Evolutionary conservation across 2,797 vertebrate species (phyloP), one percentile per base, ranked within the genome.

Genomic region (Halcyon badia): DNA sequence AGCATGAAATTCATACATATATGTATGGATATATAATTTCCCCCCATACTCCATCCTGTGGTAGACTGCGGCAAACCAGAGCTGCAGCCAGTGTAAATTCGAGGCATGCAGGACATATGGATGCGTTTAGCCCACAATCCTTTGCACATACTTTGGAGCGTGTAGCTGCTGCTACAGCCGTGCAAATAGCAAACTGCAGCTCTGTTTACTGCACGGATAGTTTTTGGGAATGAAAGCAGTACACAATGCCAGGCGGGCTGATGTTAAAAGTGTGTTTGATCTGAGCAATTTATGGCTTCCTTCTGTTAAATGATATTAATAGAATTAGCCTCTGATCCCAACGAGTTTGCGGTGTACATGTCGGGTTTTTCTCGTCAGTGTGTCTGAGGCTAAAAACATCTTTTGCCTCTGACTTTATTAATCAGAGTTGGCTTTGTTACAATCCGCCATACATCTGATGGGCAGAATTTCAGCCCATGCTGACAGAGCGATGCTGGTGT

Each of bases 121-220:
- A 97, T 95, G 93, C 70, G 28, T 94, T 98, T 97, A 97, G 89
- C 78, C 94, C 92, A 89, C 95, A 93, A 91, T 97, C 89, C 92
- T 94, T 96, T 97, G 94, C 97, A 97, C 97, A 96, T 96, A 95
- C 93, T 92, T 83, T 52, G 65, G 96, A 78, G 94, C 35, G 62
- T 57, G 85, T 52, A 65, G 93, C 76, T 96, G 84, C 97, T 91
- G 90, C 92, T 95, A 69, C 82, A 82, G 82, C 64, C 76, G 16
- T 94, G 94, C 90, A 86, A 64, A 88, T 4, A 89, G 89, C 72
- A 69, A 87, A 46, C 86, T 93, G 93, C 92, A 89, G 65, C 81
- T 80, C 65, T 82, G 22, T 88, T 83, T 89, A 76, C 84, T 94
- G 85, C 84, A 44, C 5, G 13, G 56, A 61, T 81, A 75, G 88